phyloP scores from a whole-genome alignment of 2,888 invertebrate genomes.

The Drosophila affinis region DNA sequence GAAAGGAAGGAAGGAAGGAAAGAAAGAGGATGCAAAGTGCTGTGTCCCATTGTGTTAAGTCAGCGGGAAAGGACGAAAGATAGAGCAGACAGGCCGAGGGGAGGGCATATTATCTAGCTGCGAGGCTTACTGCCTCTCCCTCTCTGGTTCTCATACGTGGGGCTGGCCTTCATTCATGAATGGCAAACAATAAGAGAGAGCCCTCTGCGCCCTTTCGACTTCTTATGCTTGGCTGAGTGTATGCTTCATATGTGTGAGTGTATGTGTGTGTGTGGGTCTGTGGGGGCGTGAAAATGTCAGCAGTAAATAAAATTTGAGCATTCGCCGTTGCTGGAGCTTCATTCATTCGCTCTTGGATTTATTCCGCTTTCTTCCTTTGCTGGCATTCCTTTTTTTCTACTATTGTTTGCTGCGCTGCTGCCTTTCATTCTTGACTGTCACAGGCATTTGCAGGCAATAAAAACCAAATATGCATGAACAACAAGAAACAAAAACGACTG shows the following conservation, averaged over 20 bases:
- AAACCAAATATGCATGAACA: slow-evolving; percentile 14
- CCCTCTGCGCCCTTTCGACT: slow-evolving; percentile 34
- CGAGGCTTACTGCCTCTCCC: slow-evolving; percentile 15
- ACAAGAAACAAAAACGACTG: not conserved
- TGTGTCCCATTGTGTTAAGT: slow-evolving; percentile 29
- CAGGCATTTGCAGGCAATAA: slow-evolving; percentile 6
- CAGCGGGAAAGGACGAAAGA: not conserved
- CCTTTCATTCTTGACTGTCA: slow-evolving; percentile 23
- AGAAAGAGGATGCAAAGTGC: slow-evolving; percentile 30
- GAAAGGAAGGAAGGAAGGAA: not conserved
- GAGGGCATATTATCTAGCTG: slow-evolving; percentile 9
- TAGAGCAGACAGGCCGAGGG: not conserved
- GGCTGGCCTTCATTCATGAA: slow-evolving; percentile 41
- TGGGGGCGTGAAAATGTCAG: slow-evolving; percentile 66
- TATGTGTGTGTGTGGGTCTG: slow-evolving; percentile 3
- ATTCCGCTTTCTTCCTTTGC: slow-evolving; percentile 17
- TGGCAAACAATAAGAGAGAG: slow-evolving; percentile 31
- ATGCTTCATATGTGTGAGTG: not conserved
- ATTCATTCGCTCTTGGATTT: slow-evolving; percentile 28
- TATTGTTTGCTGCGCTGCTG: not conserved
- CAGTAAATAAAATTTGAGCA: slow-evolving; percentile 69
- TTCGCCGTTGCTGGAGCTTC: slow-evolving; percentile 38
- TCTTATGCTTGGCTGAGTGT: slow-evolving; percentile 3
- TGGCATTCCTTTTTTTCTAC: slow-evolving; percentile 17
- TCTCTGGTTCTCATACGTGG: slow-evolving; percentile 2